Base-by-base conservation (phyloP, 1,140 invertebrate genomes). In the Achatina immaculata region DNA sequence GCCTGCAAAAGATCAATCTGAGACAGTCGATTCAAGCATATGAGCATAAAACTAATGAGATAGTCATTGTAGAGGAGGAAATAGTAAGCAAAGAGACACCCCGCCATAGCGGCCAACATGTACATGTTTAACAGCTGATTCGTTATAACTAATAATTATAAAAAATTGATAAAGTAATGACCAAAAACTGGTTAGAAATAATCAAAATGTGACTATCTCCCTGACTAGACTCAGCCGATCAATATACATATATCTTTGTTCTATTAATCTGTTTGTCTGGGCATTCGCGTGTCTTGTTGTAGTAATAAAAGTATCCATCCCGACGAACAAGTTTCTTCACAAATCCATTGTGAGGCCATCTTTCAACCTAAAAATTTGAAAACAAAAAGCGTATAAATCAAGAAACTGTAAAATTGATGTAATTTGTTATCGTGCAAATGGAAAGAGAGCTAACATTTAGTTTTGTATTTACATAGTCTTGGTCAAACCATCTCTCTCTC, bases 291-390 rank as follows among this genome's bases (percentile, higher is more conserved):
- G 77, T 83, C 86, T 85, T 90, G 79, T 91, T 88, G 81, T 85
- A 92, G 80, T 92, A 92, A 80, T 91, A 91, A 83, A 88, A 92
- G 71, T 82, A 90, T 19, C 90, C 90, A 83, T 92, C 90, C 82
- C 90, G 87, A 43, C 90, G 83, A 65, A 87, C 80, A n/a, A 92
- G 76, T 74, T 91, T 91, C 82, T 92, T 92, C 11, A 92, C 85
- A 83, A 86, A 92, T 51, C 90, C 90, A 86, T 89, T 92, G 78
- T 91, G 87, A 14, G 90, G 90, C 90, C 90, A 91, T 83, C 88
- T 86, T 28, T 87, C 87, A 72, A 89, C 84, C 91, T 91, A 84
- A 14, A 86, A 84, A 71, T 19, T 34, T 58, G 51, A 34, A 69
- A 65, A 48, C n/a, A 9, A 42, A 72, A 42, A 72, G 21, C 36